Percentiles rank a stretch among this genome's conserved stretches.
Evolutionary conservation across 2,797 vertebrate genomes (phyloP).

Genomic region (Rhynchonycteris naso): DNA sequence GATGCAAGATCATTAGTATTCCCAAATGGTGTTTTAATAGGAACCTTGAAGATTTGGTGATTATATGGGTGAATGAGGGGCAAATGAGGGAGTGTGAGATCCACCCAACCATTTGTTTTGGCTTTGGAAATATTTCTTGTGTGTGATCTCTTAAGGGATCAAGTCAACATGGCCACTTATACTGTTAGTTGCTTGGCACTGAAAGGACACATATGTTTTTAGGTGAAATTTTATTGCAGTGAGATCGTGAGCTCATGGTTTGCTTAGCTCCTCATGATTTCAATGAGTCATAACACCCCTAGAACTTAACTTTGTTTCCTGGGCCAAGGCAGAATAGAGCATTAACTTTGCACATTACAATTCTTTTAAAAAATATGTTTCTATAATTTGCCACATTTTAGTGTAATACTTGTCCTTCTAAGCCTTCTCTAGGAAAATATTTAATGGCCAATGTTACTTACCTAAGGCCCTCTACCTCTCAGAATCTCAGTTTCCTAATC

Average conservation of each 20-base stretch:
- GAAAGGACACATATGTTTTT: neutral
- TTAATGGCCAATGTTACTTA: conserved; percentile 14
- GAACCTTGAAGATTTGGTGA: conserved; percentile 35
- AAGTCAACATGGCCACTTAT: conserved; percentile 13
- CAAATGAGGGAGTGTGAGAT: neutral
- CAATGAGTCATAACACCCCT: neutral
- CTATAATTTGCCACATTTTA: neutral
- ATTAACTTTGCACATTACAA: neutral
- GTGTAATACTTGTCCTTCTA: neutral
- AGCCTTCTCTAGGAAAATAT: conserved; percentile 40
- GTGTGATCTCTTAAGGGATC: conserved; percentile 21
- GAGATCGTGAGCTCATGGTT: conserved; percentile 34
- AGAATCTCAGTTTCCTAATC: neutral
- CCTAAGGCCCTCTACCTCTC: neutral
- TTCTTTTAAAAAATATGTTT: conserved; percentile 16
- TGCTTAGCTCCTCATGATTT: conserved; percentile 56
- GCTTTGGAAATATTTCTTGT: conserved; percentile 43
- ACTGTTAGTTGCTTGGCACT: conserved; percentile 51
- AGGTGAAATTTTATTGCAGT: conserved; percentile 54
- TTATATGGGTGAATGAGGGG: neutral
- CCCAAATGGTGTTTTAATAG: neutral
- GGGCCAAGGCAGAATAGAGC: neutral
- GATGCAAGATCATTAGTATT: neutral
- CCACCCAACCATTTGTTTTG: conserved; percentile 53
- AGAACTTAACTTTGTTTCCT: neutral